A percentile compares a stretch with the other conserved stretches of the same genome.
phyloP scores from a whole-genome alignment of 2,113 vertebrate species.

The Chrysemys picta region DNA sequence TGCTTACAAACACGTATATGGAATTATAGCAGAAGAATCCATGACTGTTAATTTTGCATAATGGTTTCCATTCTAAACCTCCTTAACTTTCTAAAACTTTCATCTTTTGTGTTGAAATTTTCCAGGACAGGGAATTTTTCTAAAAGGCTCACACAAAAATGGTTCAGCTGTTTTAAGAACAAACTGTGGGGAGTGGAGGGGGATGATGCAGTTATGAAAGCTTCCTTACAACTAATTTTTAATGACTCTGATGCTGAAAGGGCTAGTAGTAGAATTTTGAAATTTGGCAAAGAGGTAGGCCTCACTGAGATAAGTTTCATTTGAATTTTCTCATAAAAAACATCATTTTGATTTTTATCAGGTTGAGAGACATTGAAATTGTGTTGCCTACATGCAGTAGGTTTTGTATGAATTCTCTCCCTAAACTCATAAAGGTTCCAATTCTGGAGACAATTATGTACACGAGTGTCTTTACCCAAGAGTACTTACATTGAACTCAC shows the following conservation, averaged over 20 bases:
- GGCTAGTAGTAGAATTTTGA: neutral
- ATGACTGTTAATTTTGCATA: fast-evolving
- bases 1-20: neutral
- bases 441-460: neutral
- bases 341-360: neutral
- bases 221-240: neutral
- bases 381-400: neutral
- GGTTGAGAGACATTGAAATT: neutral
- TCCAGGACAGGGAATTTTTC: neutral
- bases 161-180: fast-evolving
- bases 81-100: neutral
- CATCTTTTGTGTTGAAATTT: neutral
- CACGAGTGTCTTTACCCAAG: neutral
- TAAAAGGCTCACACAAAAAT: neutral
- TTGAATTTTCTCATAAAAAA: neutral
- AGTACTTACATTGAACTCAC: neutral
- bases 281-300: neutral
- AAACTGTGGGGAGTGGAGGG: neutral
- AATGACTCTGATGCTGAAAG: neutral
- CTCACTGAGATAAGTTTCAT: neutral
- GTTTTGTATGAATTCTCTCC: neutral
- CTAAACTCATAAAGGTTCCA: neutral
- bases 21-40: neutral
- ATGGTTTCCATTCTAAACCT: neutral
- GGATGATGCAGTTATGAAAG: fast-evolving